These are phyloP conservation scores for Triops cancriformis DNA, from an alignment of 1,140 invertebrate species.

Conservation along the genomic window DNA sequence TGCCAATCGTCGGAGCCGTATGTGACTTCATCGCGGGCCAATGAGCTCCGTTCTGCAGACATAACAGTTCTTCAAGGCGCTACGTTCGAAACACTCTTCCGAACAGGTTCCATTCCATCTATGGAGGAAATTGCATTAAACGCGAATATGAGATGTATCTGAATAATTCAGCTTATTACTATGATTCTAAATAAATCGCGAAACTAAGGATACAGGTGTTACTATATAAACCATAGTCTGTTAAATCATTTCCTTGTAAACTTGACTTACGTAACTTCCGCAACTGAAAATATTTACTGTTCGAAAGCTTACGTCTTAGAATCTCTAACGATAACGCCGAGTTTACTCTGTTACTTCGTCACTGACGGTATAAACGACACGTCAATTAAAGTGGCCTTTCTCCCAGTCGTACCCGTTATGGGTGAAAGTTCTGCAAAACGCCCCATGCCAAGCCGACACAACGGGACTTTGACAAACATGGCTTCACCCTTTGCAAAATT, in stretches of 20 bases:
- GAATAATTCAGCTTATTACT: background rate
- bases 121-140: background rate
- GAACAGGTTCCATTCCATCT: background rate
- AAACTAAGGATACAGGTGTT: background rate
- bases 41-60: background rate
- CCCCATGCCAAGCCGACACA: too few relatives aligned
- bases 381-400: too few relatives aligned
- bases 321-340: too few relatives aligned
- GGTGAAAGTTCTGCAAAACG: too few relatives aligned
- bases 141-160: background rate
- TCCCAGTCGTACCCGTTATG: too few relatives aligned
- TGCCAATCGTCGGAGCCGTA: background rate
- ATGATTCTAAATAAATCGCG: too few relatives aligned
- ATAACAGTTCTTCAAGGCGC: background rate
- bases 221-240: background rate
- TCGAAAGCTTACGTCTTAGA: too few relatives aligned
- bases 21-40: background rate
- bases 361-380: too few relatives aligned
- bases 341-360: too few relatives aligned
- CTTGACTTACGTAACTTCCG: background rate
- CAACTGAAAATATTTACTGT: too few relatives aligned
- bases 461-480: too few relatives aligned
- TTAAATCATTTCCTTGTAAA: background rate
- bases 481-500: too few relatives aligned
- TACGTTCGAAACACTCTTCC: background rate